Evolutionary conservation across 2,797 vertebrate species (phyloP).

Genomic region (Pipistrellus kuhlii): DNA sequence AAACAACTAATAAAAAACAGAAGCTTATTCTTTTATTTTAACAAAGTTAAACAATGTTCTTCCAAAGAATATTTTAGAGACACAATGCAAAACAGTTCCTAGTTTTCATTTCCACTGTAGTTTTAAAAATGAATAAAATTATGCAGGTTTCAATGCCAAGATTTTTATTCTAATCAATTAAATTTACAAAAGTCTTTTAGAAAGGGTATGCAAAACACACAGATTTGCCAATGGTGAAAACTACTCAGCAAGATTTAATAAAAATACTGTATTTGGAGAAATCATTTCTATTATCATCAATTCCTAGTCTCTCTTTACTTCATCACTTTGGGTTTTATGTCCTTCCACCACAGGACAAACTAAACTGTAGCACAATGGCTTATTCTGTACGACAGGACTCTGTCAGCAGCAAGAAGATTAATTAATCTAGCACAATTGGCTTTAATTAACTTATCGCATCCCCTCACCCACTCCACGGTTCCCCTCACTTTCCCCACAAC

Average conservation of each 20-base stretch:
- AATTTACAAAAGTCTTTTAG: constrained; percentile 18
- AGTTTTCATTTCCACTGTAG: constrained; percentile 37
- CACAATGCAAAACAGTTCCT: background rate
- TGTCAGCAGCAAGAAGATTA: background rate
- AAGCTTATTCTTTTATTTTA: background rate
- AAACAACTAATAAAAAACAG: background rate
- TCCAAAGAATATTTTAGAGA: constrained; percentile 5
- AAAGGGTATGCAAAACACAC: background rate
- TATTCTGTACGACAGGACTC: background rate
- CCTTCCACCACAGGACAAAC: background rate
- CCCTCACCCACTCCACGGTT: background rate
- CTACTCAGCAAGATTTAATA: background rate
- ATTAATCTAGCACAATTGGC: background rate
- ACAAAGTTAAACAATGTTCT: background rate
- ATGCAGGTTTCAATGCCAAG: background rate
- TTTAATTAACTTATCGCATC: constrained; percentile 29
- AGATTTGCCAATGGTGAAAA: background rate
- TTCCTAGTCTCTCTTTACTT: background rate
- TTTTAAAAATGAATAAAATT: constrained; percentile 55
- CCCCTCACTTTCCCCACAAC: background rate
- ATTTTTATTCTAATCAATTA: constrained; percentile 29
- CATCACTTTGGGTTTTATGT: background rate
- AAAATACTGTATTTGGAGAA: background rate
- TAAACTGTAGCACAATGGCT: background rate
- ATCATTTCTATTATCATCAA: background rate